Conservation (phyloP, 1,140 invertebrate genomes). For the Pomacea maculata region DNA sequence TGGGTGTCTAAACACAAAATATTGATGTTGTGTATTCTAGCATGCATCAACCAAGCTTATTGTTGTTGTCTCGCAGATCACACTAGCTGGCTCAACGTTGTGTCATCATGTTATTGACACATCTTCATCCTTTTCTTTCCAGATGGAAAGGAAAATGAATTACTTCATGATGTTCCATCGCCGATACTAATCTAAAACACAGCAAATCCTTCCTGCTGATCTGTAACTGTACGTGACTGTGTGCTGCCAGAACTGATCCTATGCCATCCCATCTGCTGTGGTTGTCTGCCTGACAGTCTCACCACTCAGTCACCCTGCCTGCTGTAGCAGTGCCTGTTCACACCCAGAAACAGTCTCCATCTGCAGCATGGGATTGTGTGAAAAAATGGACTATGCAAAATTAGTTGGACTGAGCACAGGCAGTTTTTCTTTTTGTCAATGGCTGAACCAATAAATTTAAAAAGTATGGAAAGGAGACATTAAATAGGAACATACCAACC, state of each 20-base stretch:
- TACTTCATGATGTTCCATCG: slow-evolving; percentile 34
- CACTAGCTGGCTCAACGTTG: too few species aligned
- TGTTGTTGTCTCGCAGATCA: neutral
- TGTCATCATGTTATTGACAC: neutral
- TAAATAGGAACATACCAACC: too few species aligned
- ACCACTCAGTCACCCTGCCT: slow-evolving; percentile 1
- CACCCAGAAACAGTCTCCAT: neutral
- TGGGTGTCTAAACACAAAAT: neutral
- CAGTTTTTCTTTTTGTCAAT: too few species aligned
- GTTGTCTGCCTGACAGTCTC: neutral
- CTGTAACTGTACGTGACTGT: slow-evolving; percentile 6
- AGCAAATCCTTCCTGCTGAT: slow-evolving; percentile 1
- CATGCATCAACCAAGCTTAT: neutral
- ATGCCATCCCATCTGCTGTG: slow-evolving; percentile 1
- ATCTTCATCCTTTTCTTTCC: slow-evolving; percentile 22
- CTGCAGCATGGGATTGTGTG: neutral
- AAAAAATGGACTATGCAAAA: too few species aligned
- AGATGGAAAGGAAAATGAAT: slow-evolving; percentile 38
- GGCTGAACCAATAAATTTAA: too few species aligned
- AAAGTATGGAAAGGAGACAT: too few species aligned
- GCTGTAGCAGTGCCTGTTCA: neutral
- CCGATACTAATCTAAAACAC: slow-evolving; percentile 30
- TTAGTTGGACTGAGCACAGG: too few species aligned
- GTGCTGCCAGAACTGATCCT: neutral
- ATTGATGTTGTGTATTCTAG: neutral